Evolutionary conservation across 1,140 invertebrate species (phyloP).

Genomic region (Scaptomyza hsui): DNA sequence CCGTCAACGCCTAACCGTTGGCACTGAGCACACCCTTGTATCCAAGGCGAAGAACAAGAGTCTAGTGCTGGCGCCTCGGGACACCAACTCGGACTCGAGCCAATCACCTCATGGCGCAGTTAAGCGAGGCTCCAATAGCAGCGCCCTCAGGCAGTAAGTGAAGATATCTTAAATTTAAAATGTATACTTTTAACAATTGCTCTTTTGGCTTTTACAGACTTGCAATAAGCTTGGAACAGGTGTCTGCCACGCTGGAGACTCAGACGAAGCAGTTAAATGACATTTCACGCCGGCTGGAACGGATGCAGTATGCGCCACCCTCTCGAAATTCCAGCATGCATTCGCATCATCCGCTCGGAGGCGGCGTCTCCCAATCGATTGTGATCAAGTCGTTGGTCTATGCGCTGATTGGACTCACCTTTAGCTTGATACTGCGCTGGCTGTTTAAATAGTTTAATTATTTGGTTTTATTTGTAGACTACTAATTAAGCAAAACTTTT

Average conservation of each 20-base stretch:
- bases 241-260: conserved; percentile 66
- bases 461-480: conserved; percentile 51
- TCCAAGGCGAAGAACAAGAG: conserved; percentile 61
- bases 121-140: conserved; percentile 49
- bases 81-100: conserved; percentile 80
- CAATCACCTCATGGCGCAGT: conserved; percentile 68
- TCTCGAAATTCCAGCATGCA: conserved; percentile 4
- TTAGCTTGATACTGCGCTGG: conserved; percentile 65
- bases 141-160: conserved; percentile 54
- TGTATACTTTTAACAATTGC: too few species aligned
- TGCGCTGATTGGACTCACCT: conserved; percentile 56
- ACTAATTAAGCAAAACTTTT: conserved; percentile 61
- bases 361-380: conserved; percentile 50
- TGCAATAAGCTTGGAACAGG: conserved; percentile 59
- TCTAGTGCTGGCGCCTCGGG: conserved; percentile 50
- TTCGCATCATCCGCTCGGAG: conserved; percentile 40
- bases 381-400: conserved; percentile 61
- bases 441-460: conserved; percentile 71
- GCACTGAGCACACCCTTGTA: neutral
- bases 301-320: conserved; percentile 71
- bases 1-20: conserved; percentile 17
- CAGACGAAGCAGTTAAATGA: conserved; percentile 69
- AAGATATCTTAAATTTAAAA: neutral
- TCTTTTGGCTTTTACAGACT: conserved; percentile 50
- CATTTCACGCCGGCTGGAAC: conserved; percentile 66